These are phyloP conservation scores for Drosophila micromelanica DNA, from an alignment of 1,140 invertebrate genomes.

Conservation along the genomic window DNA sequence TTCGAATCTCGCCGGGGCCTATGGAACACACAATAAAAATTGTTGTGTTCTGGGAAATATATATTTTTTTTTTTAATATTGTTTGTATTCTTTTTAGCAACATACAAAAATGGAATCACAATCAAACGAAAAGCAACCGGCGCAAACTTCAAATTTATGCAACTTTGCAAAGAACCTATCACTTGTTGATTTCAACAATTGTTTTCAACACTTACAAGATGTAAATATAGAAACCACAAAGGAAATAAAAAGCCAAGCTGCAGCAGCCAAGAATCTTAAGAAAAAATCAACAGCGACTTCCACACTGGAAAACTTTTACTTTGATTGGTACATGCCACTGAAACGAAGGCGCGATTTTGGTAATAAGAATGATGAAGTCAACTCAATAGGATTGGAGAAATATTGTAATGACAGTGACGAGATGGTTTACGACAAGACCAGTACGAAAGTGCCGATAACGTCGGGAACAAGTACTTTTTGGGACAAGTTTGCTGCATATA, in stretches of 20 bases:
- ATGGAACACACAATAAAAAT: neutral
- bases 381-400: too few species aligned
- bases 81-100: neutral
- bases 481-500: constrained; percentile 1
- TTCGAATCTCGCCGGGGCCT: constrained; percentile 86
- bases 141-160: constrained; percentile 18
- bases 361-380: neutral
- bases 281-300: constrained; percentile 43
- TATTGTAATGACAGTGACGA: too few species aligned
- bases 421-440: too few species aligned
- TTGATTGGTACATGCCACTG: constrained; percentile 59
- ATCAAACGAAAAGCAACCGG: neutral
- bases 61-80: constrained; percentile 11
- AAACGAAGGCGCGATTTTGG: constrained; percentile 8
- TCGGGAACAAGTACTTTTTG: constrained; percentile 17
- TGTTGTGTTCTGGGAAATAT: too few species aligned
- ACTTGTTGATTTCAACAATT: constrained; percentile 56
- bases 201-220: constrained; percentile 52
- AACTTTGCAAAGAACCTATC: constrained; percentile 27
- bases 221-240: neutral
- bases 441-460: neutral
- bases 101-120: neutral
- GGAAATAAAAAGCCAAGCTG: neutral
- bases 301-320: constrained; percentile 47
- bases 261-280: neutral